phyloP scores from a whole-genome alignment of 1,140 invertebrate species.

The Archivesica marissinica region DNA sequence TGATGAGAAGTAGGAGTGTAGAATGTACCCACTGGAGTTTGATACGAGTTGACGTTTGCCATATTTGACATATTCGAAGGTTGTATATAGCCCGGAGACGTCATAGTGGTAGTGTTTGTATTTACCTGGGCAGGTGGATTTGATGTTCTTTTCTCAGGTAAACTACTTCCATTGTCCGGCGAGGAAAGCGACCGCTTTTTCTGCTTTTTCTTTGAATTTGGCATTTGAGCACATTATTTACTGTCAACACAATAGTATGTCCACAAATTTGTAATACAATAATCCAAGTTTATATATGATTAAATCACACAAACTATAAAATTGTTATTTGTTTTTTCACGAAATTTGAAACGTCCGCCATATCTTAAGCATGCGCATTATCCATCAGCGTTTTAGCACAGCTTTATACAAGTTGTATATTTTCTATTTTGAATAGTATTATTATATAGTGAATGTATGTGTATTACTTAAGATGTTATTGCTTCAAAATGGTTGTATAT shows the following conservation, averaged over 20 bases:
- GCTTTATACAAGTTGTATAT: too few relatives aligned
- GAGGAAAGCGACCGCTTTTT: too few relatives aligned
- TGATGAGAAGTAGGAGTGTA: not conserved
- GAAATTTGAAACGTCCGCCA: constrained; percentile 1
- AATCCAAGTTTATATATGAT: not conserved
- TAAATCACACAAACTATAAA: not conserved
- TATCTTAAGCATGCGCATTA: not conserved
- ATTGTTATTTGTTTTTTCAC: not conserved
- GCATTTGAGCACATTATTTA: too few relatives aligned
- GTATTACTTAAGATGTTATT: too few relatives aligned
- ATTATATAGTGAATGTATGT: too few relatives aligned
- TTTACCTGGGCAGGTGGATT: not conserved
- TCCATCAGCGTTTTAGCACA: not conserved
- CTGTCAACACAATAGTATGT: too few relatives aligned
- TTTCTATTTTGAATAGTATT: too few relatives aligned
- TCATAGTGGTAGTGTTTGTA: not conserved
- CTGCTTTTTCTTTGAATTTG: too few relatives aligned
- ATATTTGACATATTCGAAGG: not conserved
- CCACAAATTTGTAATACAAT: not conserved
- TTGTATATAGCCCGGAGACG: not conserved
- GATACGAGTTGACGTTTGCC: too few relatives aligned
- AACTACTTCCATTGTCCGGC: too few relatives aligned
- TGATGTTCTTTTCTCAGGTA: not conserved
- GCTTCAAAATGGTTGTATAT: too few relatives aligned
- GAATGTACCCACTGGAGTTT: not conserved